These are phyloP conservation scores for Heliconius congener DNA, from an alignment of 1,140 invertebrate genomes.

Conservation along the genomic window DNA sequence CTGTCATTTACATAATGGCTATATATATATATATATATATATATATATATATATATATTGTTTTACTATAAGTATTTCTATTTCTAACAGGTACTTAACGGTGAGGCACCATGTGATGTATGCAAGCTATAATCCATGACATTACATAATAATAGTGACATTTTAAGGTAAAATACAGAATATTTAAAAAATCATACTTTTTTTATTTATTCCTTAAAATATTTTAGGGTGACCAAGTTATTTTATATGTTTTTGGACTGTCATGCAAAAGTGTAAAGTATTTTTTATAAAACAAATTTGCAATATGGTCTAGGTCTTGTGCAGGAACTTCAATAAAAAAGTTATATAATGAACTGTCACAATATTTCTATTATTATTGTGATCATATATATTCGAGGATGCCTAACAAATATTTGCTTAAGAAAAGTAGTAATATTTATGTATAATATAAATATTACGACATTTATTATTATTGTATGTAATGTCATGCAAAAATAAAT, in stretches of 20 bases:
- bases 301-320: not conserved
- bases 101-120: constrained; percentile 45
- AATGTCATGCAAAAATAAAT: not conserved
- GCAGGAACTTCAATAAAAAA: not conserved
- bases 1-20: constrained; percentile 5
- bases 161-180: too few species aligned
- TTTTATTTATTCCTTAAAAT: too few species aligned
- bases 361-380: not conserved
- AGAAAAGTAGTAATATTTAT: too few species aligned
- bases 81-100: constrained; percentile 59
- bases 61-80: constrained; percentile 23
- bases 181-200: too few species aligned
- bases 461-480: too few species aligned
- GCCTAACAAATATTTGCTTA: too few species aligned
- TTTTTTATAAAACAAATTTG: not conserved
- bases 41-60: not conserved
- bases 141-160: too few species aligned
- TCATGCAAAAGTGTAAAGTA: not conserved
- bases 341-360: not conserved
- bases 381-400: not conserved
- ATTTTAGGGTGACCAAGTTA: too few species aligned
- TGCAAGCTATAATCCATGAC: not conserved
- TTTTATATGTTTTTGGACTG: not conserved
- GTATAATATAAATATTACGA: too few species aligned
- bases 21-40: not conserved